Conservation (phyloP, 2,113 vertebrate genomes). For the Dicrurus megarhynchus region DNA sequence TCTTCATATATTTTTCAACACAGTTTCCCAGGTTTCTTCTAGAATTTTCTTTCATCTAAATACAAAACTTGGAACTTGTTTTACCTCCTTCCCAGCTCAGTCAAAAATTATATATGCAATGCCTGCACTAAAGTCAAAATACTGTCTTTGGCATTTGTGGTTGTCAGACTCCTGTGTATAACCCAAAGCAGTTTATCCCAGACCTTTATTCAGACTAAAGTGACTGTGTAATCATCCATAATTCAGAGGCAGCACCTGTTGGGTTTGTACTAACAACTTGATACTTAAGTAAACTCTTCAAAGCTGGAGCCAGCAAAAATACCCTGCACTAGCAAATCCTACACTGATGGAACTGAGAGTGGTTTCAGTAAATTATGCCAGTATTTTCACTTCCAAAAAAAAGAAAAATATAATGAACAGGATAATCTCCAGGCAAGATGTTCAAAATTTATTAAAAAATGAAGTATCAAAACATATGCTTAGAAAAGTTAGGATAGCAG, state of each 20-base stretch:
- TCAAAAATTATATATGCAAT: not conserved
- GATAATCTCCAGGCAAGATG: not conserved
- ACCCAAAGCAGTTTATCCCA: not conserved
- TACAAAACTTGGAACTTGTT: not conserved
- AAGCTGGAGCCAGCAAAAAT: not conserved
- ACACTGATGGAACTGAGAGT: not conserved
- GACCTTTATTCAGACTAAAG: not conserved
- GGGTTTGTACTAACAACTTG: not conserved
- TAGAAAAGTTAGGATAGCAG: not conserved
- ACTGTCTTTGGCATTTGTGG: not conserved
- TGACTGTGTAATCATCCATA: not conserved
- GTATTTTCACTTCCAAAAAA: not conserved
- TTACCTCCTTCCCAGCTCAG: not conserved
- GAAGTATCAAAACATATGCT: not conserved
- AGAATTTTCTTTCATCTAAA: not conserved
- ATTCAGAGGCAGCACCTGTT: slow-evolving; percentile 32
- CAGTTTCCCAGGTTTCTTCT: not conserved
- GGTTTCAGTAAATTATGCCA: not conserved
- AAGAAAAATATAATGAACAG: not conserved
- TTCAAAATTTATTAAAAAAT: not conserved
- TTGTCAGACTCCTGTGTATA: not conserved
- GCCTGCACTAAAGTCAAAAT: not conserved
- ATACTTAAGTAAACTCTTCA: not conserved
- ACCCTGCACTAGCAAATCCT: not conserved
- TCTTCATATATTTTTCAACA: not conserved